phyloP scores from a whole-genome alignment of 1,140 invertebrate species.

The Drosophila sucinea region DNA sequence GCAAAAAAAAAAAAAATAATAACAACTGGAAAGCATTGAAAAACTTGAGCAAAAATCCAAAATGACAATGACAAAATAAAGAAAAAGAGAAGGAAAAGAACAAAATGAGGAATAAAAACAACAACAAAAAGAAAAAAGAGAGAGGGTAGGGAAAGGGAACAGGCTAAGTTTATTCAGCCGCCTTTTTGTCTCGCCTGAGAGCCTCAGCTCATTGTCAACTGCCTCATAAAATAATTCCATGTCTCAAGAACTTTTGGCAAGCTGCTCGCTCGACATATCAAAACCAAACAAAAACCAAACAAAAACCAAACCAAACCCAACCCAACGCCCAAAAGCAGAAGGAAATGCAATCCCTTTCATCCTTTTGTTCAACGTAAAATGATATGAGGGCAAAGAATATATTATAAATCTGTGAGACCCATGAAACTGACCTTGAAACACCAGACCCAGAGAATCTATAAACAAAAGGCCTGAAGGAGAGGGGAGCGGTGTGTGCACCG shows the following conservation, averaged over 20 bases:
- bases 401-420: slow-evolving; percentile 19
- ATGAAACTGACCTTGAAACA: slow-evolving; percentile 2
- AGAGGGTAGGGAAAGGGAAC: background rate
- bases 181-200: slow-evolving; percentile 67
- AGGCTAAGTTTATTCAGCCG: slow-evolving; percentile 32
- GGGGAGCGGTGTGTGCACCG: background rate
- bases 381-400: slow-evolving; percentile 34
- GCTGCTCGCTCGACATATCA: slow-evolving; percentile 4
- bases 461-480: slow-evolving; percentile 21
- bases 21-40: slow-evolving; percentile 21
- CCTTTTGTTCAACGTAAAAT: slow-evolving; percentile 64
- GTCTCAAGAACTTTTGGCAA: slow-evolving; percentile 52
- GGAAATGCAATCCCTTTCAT: slow-evolving; percentile 52
- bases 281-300: slow-evolving; percentile 28
- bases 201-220: slow-evolving; percentile 63
- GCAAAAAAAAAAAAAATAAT: slow-evolving; percentile 25
- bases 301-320: background rate
- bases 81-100: background rate
- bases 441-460: slow-evolving; percentile 10
- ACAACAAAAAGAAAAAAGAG: slow-evolving; percentile 16
- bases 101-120: slow-evolving; percentile 39
- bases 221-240: slow-evolving; percentile 7
- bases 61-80: slow-evolving; percentile 14
- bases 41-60: slow-evolving; percentile 39
- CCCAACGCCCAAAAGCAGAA: background rate